Base-by-base conservation (phyloP, 2,888 invertebrate genomes). In the Calameuta filiformis region DNA sequence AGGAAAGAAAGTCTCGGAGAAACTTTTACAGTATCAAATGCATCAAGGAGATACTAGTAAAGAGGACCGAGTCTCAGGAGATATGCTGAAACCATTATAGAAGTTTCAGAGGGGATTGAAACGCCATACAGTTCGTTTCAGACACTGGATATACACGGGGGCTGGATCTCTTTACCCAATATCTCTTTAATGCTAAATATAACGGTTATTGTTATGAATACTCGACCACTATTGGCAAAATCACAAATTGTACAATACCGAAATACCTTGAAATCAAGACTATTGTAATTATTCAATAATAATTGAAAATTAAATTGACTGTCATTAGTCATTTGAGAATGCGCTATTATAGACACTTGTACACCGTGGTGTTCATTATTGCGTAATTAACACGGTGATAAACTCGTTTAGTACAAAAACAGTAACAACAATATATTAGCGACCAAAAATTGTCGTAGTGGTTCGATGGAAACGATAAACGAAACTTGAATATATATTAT, bases 321-420 rank as follows among this genome's bases (percentile, higher is more conserved):
- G 23, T 56, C 40, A 56, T 23, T 56, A 56, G 40, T 23, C 23
- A 23, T 56, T 56, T 56, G 23, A 56, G 9, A 15, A 56, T 56
- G 40, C 23, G 23, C 40, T 56, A 56, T 23, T 56, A 9, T 9
- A 23, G 40, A 56, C 23, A 56, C 40, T 56, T 56, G 40, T 23
- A 56, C 40, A 23, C 40, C 40, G 0, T 6, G 40, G 35, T 15
- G 31, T 68, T 40, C 71, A 23, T 73, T 73, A 71, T 37, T 56
- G 33, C 15, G 34, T 75, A 56, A 74, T 68, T 78, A 73, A 33
- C 68, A 71, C 79, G 76, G 75, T 76, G 73, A 81, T 82, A 84
- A 83, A 85, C 35, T 82, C 81, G 76, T 77, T 79, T 80, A 81
- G 40, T 83, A 80, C 76, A 81, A 80, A 81, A 84, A 84, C 83